Evolutionary conservation across 1,140 invertebrate species (phyloP).

Genomic region (Penaeus indicus): DNA sequence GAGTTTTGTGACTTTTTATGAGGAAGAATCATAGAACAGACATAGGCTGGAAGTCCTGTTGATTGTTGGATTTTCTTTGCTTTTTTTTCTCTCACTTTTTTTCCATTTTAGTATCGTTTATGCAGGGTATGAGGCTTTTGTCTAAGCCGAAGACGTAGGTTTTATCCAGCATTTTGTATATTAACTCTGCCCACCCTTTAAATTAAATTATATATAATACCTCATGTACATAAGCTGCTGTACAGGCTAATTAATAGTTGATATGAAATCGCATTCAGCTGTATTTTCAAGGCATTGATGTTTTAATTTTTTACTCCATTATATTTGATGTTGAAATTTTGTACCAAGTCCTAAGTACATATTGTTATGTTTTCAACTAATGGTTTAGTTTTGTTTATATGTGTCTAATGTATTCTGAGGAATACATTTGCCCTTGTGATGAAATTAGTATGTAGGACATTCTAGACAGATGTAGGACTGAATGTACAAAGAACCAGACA

Average conservation of each 20-base stretch:
- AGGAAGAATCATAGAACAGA: too few species aligned
- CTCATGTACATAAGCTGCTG: conserved; percentile 43
- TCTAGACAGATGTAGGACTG: conserved; percentile 36
- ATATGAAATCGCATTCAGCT: conserved; percentile 21
- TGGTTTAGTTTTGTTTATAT: conserved; percentile 43
- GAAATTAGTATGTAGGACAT: conserved; percentile 38
- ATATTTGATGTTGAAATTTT: conserved; percentile 47
- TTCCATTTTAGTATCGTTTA: not conserved
- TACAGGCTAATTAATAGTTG: conserved; percentile 42
- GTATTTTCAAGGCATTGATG: conserved; percentile 45
- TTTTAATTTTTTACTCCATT: conserved; percentile 46
- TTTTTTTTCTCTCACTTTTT: not conserved
- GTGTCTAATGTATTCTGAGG: conserved; percentile 42
- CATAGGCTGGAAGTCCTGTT: too few species aligned
- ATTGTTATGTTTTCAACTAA: conserved; percentile 47
- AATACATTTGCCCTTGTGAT: conserved; percentile 49
- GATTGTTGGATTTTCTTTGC: too few species aligned
- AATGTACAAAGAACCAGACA: conserved; percentile 47
- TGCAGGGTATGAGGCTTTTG: conserved; percentile 30
- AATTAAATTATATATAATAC: conserved; percentile 29
- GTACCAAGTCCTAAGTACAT: conserved; percentile 32
- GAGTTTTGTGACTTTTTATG: too few species aligned
- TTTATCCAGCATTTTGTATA: conserved; percentile 35
- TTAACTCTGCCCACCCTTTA: conserved; percentile 13
- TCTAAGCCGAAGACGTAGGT: not conserved